Evolutionary conservation across 2,888 invertebrate species (phyloP).

Genomic region (Mythimna albipuncta): DNA sequence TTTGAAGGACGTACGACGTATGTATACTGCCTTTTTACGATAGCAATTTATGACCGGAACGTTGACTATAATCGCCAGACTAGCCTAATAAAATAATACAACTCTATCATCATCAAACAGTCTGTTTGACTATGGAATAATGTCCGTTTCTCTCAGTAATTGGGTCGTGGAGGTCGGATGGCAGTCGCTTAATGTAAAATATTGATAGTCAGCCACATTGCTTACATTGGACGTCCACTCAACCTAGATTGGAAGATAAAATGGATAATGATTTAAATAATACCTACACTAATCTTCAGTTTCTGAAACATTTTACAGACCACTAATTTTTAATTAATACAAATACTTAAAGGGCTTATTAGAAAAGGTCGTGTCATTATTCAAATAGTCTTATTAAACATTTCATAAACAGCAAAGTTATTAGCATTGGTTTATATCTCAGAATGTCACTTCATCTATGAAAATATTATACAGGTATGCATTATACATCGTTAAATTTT

Average conservation of each 20-base stretch:
- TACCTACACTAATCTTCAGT: background rate
- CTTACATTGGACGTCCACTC: background rate
- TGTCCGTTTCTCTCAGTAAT: constrained; percentile 22
- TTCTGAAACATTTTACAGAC: background rate
- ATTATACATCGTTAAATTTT: too few species aligned
- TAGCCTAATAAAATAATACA: constrained; percentile 30
- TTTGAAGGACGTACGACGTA: constrained; percentile 5
- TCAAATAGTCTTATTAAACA: too few species aligned
- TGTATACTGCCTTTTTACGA: constrained; percentile 30
- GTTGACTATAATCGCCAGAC: constrained; percentile 17
- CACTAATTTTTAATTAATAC: too few species aligned
- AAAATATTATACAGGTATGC: too few species aligned
- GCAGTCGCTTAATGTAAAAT: constrained; percentile 21
- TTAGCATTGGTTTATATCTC: too few species aligned
- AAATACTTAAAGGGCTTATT: too few species aligned
- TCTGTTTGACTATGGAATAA: constrained; percentile 10
- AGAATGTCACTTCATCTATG: too few species aligned
- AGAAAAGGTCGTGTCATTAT: too few species aligned
- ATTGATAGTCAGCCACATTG: constrained; percentile 33
- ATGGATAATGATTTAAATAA: background rate
- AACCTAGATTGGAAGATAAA: background rate
- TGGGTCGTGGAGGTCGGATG: constrained; percentile 24
- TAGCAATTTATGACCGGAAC: constrained; percentile 4
- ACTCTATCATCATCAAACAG: constrained; percentile 19
- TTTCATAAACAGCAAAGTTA: too few species aligned